These are phyloP conservation scores for Paraplagusia blochii DNA, from an alignment of 2,113 vertebrate genomes.

Conservation along the genomic window DNA sequence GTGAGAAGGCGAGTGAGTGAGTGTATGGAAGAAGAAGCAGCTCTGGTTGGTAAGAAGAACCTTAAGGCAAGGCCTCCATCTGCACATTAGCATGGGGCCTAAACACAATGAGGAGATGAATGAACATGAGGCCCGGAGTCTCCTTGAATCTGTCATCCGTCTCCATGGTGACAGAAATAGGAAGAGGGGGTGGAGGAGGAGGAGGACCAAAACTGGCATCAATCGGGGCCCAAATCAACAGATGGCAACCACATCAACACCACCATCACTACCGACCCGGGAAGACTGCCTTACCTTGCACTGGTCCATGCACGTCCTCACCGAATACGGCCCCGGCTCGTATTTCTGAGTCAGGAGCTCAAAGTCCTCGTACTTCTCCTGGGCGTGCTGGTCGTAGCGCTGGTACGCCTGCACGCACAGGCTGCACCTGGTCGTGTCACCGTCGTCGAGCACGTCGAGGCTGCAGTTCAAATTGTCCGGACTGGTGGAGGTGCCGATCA, in stretches of 20 bases:
- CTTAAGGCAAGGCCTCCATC: slow-evolving; percentile 34
- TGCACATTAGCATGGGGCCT: slow-evolving; percentile 58
- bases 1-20: not conserved
- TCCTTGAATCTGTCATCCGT: slow-evolving; percentile 71
- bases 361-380: slow-evolving; percentile 98
- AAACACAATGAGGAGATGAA: slow-evolving; percentile 60
- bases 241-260: slow-evolving; percentile 50
- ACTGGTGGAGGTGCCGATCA: slow-evolving; percentile 87
- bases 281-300: slow-evolving; percentile 85
- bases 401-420: slow-evolving; percentile 93
- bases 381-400: slow-evolving; percentile 92
- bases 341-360: slow-evolving; percentile 93
- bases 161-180: slow-evolving; percentile 64
- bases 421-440: slow-evolving; percentile 81
- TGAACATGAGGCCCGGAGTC: slow-evolving; percentile 67
- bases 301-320: slow-evolving; percentile 94
- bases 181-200: slow-evolving; percentile 52
- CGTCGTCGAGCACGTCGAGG: slow-evolving; percentile 83
- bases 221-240: slow-evolving; percentile 68
- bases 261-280: slow-evolving; percentile 46
- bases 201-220: slow-evolving; percentile 59
- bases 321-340: slow-evolving; percentile 92
- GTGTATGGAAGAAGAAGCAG: not conserved
- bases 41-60: not conserved
- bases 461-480: slow-evolving; percentile 94